These are phyloP conservation scores for Conomelus anceps DNA, from an alignment of 2,888 invertebrate species.

Conservation along the genomic window DNA sequence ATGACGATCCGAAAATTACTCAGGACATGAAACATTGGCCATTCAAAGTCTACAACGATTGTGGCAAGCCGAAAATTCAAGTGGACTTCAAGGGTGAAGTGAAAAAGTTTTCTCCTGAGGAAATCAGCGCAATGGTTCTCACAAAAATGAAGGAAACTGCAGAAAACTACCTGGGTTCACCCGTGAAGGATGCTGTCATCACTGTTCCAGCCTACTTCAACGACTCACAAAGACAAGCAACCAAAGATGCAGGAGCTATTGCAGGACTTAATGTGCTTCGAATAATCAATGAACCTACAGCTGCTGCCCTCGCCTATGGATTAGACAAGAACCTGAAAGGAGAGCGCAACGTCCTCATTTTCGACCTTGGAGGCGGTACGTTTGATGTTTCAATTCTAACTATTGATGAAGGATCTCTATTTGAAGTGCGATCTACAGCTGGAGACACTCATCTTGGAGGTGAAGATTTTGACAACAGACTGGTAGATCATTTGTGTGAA, in stretches of 20 bases:
- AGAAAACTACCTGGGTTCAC: slow-evolving; percentile 53
- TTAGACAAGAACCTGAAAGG: slow-evolving; percentile 43
- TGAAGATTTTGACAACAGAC: too few relatives aligned
- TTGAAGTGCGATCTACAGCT: slow-evolving; percentile 67
- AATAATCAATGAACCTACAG: slow-evolving; percentile 87
- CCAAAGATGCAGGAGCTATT: too few relatives aligned
- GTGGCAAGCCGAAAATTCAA: slow-evolving; percentile 60
- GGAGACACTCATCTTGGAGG: slow-evolving; percentile 79
- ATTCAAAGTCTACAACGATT: slow-evolving; percentile 61
- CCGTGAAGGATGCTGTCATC: slow-evolving; percentile 79
- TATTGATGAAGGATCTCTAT: slow-evolving; percentile 12
- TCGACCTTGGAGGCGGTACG: too few relatives aligned
- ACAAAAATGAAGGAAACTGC: too few relatives aligned
- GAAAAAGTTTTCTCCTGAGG: slow-evolving; percentile 60
- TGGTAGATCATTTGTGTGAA: slow-evolving; percentile 49
- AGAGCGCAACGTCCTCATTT: too few relatives aligned
- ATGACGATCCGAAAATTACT: slow-evolving; percentile 64
- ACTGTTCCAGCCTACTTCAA: slow-evolving; percentile 46
- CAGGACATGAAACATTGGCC: slow-evolving; percentile 80
- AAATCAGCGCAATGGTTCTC: slow-evolving; percentile 60
- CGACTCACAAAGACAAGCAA: too few relatives aligned
- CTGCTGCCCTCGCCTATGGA: slow-evolving; percentile 81
- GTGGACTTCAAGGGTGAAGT: slow-evolving; percentile 57
- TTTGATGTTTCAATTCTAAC: slow-evolving; percentile 53
- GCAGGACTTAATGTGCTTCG: slow-evolving; percentile 81